Percentiles rank a stretch among this genome's conserved stretches.
These are phyloP conservation scores for Sakesphorus luctuosus DNA, from an alignment of 2,113 vertebrate species.

Conservation along the genomic window DNA sequence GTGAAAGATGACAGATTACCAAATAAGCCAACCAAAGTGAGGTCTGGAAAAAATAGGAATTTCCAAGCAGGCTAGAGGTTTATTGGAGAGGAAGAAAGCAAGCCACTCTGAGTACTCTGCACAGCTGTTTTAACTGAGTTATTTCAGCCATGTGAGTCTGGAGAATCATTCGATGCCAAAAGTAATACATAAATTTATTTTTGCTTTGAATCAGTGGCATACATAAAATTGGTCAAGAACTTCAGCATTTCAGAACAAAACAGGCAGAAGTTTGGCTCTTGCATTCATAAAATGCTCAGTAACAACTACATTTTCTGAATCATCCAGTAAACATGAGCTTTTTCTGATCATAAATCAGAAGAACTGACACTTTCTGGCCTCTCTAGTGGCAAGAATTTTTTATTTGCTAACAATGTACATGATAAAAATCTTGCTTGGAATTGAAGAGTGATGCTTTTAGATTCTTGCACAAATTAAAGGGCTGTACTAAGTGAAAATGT, in stretches of 20 bases:
- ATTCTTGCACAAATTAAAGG: not conserved
- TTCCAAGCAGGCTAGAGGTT: slow-evolving; percentile 19
- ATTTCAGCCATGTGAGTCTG: not conserved
- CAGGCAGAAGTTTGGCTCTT: not conserved
- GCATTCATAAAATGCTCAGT: not conserved
- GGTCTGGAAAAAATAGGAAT: slow-evolving; percentile 13
- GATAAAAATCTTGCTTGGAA: not conserved
- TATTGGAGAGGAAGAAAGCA: slow-evolving; percentile 11
- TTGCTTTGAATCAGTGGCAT: not conserved
- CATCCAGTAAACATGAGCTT: not conserved
- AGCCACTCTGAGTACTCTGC: slow-evolving; percentile 17
- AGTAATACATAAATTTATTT: not conserved
- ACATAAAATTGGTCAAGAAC: not conserved
- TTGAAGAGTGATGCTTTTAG: not conserved
- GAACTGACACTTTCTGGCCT: not conserved
- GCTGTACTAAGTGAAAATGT: not conserved
- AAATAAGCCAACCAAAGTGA: not conserved
- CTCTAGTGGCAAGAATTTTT: not conserved
- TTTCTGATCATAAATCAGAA: not conserved
- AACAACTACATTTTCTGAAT: not conserved
- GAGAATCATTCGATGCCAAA: slow-evolving; percentile 26
- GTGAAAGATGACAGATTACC: slow-evolving; percentile 8
- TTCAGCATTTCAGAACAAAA: not conserved
- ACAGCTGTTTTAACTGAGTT: slow-evolving; percentile 52
- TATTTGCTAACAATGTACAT: not conserved